These are phyloP conservation scores for Chironomus tentans DNA, from an alignment of 2,888 invertebrate species.

Conservation along the genomic window DNA sequence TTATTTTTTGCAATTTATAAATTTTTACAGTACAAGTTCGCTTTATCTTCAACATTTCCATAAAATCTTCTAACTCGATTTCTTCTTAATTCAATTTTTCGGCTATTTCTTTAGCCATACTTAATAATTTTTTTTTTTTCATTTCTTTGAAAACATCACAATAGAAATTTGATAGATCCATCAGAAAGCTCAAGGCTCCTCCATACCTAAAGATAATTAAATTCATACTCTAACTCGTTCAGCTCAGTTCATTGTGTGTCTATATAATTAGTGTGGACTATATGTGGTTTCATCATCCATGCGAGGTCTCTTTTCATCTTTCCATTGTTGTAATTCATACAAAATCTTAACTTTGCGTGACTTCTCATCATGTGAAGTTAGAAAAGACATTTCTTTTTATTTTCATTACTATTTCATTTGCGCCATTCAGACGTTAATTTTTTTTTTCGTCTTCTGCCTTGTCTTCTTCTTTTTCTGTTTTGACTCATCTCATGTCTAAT, in stretches of 20 bases:
- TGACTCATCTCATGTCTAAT: not conserved
- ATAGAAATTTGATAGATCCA: not conserved
- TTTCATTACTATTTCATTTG: not conserved
- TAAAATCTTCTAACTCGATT: no score
- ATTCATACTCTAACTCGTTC: no score
- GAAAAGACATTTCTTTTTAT: not conserved
- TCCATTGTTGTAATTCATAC: not conserved
- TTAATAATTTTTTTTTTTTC: not conserved
- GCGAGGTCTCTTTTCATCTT: not conserved
- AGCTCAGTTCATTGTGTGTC: no score
- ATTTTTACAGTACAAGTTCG: no score
- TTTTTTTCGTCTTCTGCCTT: not conserved
- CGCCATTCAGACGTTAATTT: not conserved
- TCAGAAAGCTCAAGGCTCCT: no score
- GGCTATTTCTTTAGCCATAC: not conserved
- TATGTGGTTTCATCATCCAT: conserved; percentile 12
- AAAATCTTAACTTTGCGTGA: conserved; percentile 15
- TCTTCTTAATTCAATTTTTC: not conserved
- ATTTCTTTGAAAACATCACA: not conserved
- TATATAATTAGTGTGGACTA: not conserved
- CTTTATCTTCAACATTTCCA: no score
- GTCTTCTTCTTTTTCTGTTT: not conserved
- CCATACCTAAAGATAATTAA: no score
- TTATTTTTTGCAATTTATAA: no score
- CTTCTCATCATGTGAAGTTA: not conserved